Evolutionary conservation across 2,113 vertebrate genomes (phyloP).

Genomic region (Protobothrops flavoviridis): DNA sequence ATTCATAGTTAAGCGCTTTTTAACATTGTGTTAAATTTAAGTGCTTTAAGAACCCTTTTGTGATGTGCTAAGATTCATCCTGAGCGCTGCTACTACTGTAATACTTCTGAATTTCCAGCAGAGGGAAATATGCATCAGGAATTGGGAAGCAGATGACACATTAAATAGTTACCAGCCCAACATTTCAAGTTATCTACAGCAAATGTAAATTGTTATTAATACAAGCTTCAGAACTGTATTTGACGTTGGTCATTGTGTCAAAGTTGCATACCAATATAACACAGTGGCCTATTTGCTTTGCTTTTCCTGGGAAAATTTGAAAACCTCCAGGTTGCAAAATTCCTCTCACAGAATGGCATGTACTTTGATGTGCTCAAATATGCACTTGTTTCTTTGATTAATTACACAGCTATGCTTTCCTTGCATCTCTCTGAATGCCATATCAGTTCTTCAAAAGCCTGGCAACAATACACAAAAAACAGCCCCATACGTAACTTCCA

Average conservation of each 20-base stretch:
- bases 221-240: neutral
- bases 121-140: constrained; percentile 61
- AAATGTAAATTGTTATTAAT: neutral
- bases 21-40: neutral
- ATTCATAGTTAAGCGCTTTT: too few relatives aligned
- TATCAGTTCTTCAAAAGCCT: neutral
- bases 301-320: neutral
- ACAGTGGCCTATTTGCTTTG: neutral
- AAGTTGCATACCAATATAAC: neutral
- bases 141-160: neutral
- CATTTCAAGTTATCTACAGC: neutral
- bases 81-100: constrained; percentile 13
- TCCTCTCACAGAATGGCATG: neutral
- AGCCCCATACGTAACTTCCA: neutral
- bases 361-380: neutral
- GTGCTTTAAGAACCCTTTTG: neutral
- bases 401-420: neutral
- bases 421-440: neutral
- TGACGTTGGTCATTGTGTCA: neutral
- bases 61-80: neutral
- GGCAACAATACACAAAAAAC: neutral
- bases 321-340: neutral
- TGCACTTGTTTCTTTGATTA: neutral
- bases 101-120: constrained; percentile 43
- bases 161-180: neutral